Base-by-base conservation (phyloP, 2,113 vertebrate genomes). In the Lycaon pictus region DNA sequence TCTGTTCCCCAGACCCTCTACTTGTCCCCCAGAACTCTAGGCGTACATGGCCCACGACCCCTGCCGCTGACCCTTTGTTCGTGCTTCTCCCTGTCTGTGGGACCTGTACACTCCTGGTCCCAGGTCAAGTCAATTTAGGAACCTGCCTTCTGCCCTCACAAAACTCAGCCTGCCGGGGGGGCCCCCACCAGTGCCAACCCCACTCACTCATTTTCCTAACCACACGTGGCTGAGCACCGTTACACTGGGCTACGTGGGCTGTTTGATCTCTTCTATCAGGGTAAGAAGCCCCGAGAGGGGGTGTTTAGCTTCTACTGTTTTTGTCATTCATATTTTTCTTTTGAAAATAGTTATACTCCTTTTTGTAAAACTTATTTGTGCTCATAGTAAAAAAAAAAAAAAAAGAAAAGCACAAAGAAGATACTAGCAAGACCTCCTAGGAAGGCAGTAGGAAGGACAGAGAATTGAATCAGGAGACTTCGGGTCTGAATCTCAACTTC, bases 331-430 rank as follows among this genome's bases (percentile, higher is more conserved):
- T 27, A 95, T 63, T 90, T 86, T 87, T 80, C 76, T 96, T 91
- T 74, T 88, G 82, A 72, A 79, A 93, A 95, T 0, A 86, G 53
- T 92, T 69, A 35, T 15, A 72, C 71, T 48, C 55, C 12, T 90
- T 90, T 65, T 92, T 37, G 9, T 72, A 72, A 92, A 82, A 92
- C 77, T 71, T 74, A 88, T 51, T 72, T 79, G 16, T 93, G 32
- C 43, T 71, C n/a, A 77, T 77, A 51, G 12, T 93, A 63, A 76
- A 87, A 89, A 48, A 77, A 63, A 48, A 32, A 71, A 58, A n/a
- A 76, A 95, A 48, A 63, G 19, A 80, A 85, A 95, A 65, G 72
- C 37, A 85, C 8, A 63, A 92, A 87, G 32, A 97, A 92, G 51
- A 84, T 91, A 71, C 51, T 60, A 82, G 13, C 15, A 88, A 58